phyloP scores from a whole-genome alignment of 2,888 invertebrate genomes.

The Drosophila greeni region DNA sequence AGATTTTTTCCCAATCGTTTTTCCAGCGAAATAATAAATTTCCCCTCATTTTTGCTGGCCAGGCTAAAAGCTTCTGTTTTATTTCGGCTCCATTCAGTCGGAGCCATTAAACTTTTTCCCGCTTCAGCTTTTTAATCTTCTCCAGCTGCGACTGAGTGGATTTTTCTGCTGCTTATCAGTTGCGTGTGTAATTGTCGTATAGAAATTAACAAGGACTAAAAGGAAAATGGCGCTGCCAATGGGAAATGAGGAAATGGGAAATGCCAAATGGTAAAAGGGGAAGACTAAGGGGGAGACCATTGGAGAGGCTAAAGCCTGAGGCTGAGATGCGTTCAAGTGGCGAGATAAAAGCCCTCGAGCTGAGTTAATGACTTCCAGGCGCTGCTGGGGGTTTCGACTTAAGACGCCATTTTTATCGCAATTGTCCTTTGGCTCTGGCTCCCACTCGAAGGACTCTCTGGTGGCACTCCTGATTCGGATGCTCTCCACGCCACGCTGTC shows the following conservation, averaged over 20 bases:
- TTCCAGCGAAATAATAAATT: slow-evolving; percentile 44
- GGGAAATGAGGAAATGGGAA: slow-evolving; percentile 42
- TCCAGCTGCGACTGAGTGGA: slow-evolving; percentile 25
- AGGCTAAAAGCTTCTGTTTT: slow-evolving; percentile 49
- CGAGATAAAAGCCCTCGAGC: slow-evolving; percentile 72
- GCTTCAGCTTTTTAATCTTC: slow-evolving; percentile 60
- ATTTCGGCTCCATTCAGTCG: slow-evolving; percentile 66
- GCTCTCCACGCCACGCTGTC: slow-evolving; percentile 42
- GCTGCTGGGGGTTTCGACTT: slow-evolving; percentile 62
- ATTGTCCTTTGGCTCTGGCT: slow-evolving; percentile 39
- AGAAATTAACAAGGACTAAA: slow-evolving; percentile 69
- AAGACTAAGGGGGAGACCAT: neutral
- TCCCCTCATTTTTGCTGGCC: slow-evolving; percentile 21
- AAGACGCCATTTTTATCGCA: slow-evolving; percentile 71
- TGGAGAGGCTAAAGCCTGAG: slow-evolving; percentile 8
- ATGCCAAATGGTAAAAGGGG: slow-evolving; percentile 44
- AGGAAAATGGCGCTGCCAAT: slow-evolving; percentile 60
- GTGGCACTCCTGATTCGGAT: slow-evolving; percentile 36
- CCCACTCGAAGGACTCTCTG: slow-evolving; percentile 22
- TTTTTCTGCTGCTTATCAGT: slow-evolving; percentile 60
- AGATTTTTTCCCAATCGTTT: neutral
- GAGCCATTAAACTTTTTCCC: slow-evolving; percentile 57
- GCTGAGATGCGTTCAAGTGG: slow-evolving; percentile 65
- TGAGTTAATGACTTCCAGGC: slow-evolving; percentile 65
- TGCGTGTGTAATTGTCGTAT: slow-evolving; percentile 73